Percentiles rank a stretch among this genome's conserved stretches.
phyloP scores from a whole-genome alignment of 2,113 vertebrate species.

The Neoarius graeffei region DNA sequence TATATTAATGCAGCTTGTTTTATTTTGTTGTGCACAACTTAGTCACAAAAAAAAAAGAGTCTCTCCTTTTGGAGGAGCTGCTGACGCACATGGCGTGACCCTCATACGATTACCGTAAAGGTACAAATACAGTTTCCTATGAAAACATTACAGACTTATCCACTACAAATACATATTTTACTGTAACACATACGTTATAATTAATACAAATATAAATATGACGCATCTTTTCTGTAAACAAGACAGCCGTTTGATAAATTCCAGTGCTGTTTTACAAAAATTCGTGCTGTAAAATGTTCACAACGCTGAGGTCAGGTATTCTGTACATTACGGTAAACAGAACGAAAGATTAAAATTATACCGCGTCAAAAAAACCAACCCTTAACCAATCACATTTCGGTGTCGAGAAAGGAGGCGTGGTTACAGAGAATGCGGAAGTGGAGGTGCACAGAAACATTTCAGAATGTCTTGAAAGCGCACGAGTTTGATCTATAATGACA shows the following conservation, averaged over 20 bases:
- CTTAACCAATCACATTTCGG: not conserved
- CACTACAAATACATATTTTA: not conserved
- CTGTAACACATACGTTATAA: not conserved
- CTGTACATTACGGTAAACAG: not conserved
- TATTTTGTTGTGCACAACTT: not conserved
- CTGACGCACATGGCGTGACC: slow-evolving; percentile 39
- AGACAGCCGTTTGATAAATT: not conserved
- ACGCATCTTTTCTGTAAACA: not conserved
- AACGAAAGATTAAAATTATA: not conserved
- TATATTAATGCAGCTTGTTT: not conserved
- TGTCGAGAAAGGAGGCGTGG: not conserved
- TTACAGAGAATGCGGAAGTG: not conserved
- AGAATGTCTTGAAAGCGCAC: not conserved
- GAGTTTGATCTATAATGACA: slow-evolving; percentile 17
- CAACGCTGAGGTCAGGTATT: rapidly evolving
- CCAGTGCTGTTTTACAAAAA: not conserved
- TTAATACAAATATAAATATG: not conserved
- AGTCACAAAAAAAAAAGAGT: not conserved
- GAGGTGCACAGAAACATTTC: not conserved
- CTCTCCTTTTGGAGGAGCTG: not conserved
- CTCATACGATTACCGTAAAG: slow-evolving; percentile 42
- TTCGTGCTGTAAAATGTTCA: not conserved
- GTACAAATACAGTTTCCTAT: not conserved
- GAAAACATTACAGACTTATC: not conserved
- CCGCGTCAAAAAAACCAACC: not conserved